Percentiles rank a stretch among this genome's conserved stretches.
phyloP scores from a whole-genome alignment of 2,888 invertebrate genomes.

The Graphium colonna region DNA sequence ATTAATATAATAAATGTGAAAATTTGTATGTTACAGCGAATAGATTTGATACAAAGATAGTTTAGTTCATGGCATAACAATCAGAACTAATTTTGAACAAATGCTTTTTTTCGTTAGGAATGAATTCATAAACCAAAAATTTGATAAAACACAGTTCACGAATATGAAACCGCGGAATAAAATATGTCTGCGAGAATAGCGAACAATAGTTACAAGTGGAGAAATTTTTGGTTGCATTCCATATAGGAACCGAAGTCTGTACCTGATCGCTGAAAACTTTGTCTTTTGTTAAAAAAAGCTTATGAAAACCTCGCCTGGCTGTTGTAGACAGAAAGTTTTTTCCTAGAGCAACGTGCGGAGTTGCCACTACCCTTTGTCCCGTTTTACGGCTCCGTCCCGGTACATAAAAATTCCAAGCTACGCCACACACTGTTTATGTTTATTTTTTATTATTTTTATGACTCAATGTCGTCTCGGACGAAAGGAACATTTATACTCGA shows the following conservation, averaged over 20 bases:
- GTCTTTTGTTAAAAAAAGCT: slow-evolving; percentile 14
- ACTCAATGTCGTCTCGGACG: slow-evolving; percentile 39
- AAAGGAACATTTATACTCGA: slow-evolving; percentile 25
- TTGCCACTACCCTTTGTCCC: slow-evolving; percentile 26
- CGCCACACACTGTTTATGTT: slow-evolving; percentile 26
- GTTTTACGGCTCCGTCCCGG: slow-evolving; percentile 28
- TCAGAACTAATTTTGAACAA: too few relatives aligned
- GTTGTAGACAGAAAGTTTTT: slow-evolving; percentile 18
- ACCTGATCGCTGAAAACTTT: slow-evolving; percentile 3
- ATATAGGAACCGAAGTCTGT: slow-evolving; percentile 7
- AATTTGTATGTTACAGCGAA: too few relatives aligned
- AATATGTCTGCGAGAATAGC: too few relatives aligned
- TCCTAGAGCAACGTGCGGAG: slow-evolving; percentile 17
- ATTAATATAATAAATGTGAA: too few relatives aligned
- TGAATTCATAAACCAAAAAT: too few relatives aligned
- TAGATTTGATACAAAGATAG: too few relatives aligned
- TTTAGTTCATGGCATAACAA: too few relatives aligned
- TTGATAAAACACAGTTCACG: neutral
- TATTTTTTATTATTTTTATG: slow-evolving; percentile 33
- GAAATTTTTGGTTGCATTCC: too few relatives aligned
- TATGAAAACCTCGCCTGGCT: slow-evolving; percentile 5
- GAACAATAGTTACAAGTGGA: too few relatives aligned
- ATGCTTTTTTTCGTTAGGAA: neutral
- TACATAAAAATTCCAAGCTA: slow-evolving; percentile 33
- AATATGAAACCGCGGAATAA: neutral